Conservation (phyloP, 2,797 vertebrate genomes). For the Paramormyrops hopkinsi region DNA sequence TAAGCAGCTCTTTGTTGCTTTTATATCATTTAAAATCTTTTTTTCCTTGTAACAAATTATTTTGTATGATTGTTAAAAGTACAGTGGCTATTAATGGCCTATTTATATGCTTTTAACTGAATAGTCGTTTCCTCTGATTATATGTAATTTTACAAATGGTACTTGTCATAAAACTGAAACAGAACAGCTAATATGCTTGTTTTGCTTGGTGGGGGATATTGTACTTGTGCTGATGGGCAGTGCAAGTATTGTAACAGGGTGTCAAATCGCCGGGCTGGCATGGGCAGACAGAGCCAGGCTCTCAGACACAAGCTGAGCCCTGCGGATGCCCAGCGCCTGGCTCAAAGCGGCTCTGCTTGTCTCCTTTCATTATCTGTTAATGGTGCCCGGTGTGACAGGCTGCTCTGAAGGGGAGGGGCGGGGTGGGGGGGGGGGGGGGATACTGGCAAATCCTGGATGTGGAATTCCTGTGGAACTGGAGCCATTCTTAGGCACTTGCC, state of each 20-base stretch:
- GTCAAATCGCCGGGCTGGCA: slow-evolving; percentile 62
- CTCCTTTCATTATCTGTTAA: slow-evolving; percentile 96
- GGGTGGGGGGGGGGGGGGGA: slow-evolving; percentile 55
- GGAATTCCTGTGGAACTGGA: slow-evolving; percentile 69
- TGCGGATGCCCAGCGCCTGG: slow-evolving; percentile 78
- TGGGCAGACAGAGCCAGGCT: slow-evolving; percentile 73
- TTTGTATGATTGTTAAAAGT: background rate
- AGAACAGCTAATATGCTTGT: slow-evolving; percentile 24
- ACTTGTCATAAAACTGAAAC: background rate
- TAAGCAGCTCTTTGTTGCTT: background rate
- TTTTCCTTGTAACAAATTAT: background rate
- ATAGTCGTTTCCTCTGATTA: background rate
- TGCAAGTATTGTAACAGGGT: slow-evolving; percentile 52
- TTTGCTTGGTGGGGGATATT: slow-evolving; percentile 40
- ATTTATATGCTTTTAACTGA: background rate
- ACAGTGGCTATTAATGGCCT: background rate
- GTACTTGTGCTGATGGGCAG: slow-evolving; percentile 31
- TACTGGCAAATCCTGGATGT: slow-evolving; percentile 78
- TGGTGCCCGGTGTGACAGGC: slow-evolving; percentile 90
- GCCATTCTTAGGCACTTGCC: slow-evolving; percentile 22
- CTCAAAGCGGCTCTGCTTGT: slow-evolving; percentile 82
- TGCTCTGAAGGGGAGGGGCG: slow-evolving; percentile 77
- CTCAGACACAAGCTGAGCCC: slow-evolving; percentile 83
- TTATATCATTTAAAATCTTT: background rate
- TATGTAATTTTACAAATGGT: background rate